Evolutionary conservation across 2,888 invertebrate species (phyloP), one percentile per base, ranked within the genome.

Genomic region (Venusia cambrica): DNA sequence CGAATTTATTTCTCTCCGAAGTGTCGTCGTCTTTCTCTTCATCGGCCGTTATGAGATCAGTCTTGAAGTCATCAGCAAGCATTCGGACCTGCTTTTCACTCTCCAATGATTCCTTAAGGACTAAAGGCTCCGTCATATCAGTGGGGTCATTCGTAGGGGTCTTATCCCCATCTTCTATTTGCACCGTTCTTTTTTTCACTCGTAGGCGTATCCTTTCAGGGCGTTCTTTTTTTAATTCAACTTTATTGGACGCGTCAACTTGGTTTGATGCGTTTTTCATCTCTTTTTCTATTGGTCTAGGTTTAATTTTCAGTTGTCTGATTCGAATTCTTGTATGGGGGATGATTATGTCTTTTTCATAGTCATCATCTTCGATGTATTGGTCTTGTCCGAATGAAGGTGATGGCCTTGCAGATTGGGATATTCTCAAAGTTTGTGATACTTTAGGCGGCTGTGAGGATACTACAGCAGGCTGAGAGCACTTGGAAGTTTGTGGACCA

Each of bases 21-120:
- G 77, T 87, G 56, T 88, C 88, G 43, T 87, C 83, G 51, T 87
- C 87, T 46, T 88, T 88, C 48, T 88, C 88, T 44, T 87, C 88
- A 32, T 87, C 84, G 17, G 88, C 85, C 60, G 77, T 75, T 35
- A 87, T 79, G 44, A 88, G 70, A 67, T 88, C 87, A 63, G 73
- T 77, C 60, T 88, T 88, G 34, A 88, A 67, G 57, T 87, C 87
- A 47, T 88, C 87, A 22, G 85, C 80, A 15, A 80, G 65, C 45
- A 85, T 48, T 65, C 80, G 67, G 12, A 73, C 67, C 43, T 87
- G 84, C 43, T 85, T 83, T 49, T 85, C 87, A 46, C 87, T 87
- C 38, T 87, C 88, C 57, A 87, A 64, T 7, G 88, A 88, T 52
- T 87, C 87, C 51, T 77, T 85, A 1, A 87, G 50, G 38, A 87